phyloP scores from a whole-genome alignment of 2,888 invertebrate genomes.

The Oithona nana region DNA sequence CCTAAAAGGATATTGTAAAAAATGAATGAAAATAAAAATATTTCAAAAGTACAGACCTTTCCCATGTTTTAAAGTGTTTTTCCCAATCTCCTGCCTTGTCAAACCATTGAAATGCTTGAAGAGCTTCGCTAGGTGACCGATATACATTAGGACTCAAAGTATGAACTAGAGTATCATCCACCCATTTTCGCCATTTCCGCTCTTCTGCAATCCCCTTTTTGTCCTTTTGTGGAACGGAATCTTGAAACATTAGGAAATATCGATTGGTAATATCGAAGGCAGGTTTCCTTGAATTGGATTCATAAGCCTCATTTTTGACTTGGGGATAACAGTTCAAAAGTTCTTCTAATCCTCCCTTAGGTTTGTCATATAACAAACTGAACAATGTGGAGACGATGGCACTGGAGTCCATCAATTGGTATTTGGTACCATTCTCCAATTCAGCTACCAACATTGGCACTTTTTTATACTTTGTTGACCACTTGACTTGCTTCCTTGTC shows the following conservation, averaged over 20 bases:
- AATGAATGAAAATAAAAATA: too few relatives aligned
- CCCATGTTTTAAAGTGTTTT: slow-evolving; percentile 64
- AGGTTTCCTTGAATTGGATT: slow-evolving; percentile 16
- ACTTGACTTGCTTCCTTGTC: slow-evolving; percentile 58
- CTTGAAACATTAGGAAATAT: slow-evolving; percentile 66
- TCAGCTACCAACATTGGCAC: slow-evolving; percentile 73
- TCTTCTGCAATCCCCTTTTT: slow-evolving; percentile 39
- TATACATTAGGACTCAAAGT: slow-evolving; percentile 92
- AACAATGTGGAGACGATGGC: slow-evolving; percentile 75
- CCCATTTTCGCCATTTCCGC: slow-evolving; percentile 88
- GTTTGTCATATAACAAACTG: neutral
- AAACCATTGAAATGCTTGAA: slow-evolving; percentile 86
- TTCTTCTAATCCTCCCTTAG: slow-evolving; percentile 37
- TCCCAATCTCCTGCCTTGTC: slow-evolving; percentile 82
- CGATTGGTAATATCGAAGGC: slow-evolving; percentile 55
- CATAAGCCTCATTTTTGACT: slow-evolving; percentile 33
- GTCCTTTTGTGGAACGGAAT: slow-evolving; percentile 32
- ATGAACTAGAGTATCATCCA: slow-evolving; percentile 73
- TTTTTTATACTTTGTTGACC: slow-evolving; percentile 72
- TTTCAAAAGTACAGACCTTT: too few relatives aligned
- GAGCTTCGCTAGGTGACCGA: slow-evolving; percentile 57
- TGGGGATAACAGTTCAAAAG: slow-evolving; percentile 55
- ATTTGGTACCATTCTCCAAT: slow-evolving; percentile 29
- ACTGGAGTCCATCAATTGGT: slow-evolving; percentile 80
- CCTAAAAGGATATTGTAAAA: too few relatives aligned